Evolutionary conservation across 2,888 invertebrate genomes (phyloP).

Genomic region (Aphrophora alni): DNA sequence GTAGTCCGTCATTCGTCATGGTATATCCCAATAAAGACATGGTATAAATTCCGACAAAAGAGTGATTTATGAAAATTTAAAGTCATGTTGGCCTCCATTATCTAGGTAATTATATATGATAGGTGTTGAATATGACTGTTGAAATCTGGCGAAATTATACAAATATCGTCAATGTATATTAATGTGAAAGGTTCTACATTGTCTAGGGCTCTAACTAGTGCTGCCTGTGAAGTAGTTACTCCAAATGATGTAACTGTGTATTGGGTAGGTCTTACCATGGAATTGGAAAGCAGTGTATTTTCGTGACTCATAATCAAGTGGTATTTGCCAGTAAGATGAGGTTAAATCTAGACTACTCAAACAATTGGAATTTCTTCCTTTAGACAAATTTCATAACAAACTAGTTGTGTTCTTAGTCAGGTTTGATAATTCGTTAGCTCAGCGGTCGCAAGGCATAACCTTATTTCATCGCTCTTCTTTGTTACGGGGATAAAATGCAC

Average conservation of each 20-base stretch:
- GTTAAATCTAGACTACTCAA: too few species aligned
- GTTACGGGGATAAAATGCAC: background rate
- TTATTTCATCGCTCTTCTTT: background rate
- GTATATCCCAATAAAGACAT: background rate
- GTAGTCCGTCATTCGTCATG: background rate
- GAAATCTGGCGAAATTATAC: background rate
- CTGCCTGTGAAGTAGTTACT: constrained; percentile 4
- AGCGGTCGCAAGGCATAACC: constrained; percentile 4
- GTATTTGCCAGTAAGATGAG: too few species aligned
- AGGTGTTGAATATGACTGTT: background rate
- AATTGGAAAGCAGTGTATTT: too few species aligned
- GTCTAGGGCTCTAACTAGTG: background rate
- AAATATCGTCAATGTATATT: constrained; percentile 9
- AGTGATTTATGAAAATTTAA: constrained; percentile 6
- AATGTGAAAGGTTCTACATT: constrained; percentile 10
- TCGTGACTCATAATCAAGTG: too few species aligned
- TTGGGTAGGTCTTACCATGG: background rate
- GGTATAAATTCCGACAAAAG: background rate
- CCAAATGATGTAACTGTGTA: background rate
- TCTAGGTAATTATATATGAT: background rate
- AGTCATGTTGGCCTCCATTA: constrained; percentile 16
- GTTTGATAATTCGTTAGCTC: background rate
- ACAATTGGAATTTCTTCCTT: too few species aligned
- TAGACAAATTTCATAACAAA: too few species aligned
- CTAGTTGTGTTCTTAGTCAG: background rate